Evolutionary conservation across 2,888 invertebrate genomes (phyloP).

Genomic region (Cheilosia impressa): DNA sequence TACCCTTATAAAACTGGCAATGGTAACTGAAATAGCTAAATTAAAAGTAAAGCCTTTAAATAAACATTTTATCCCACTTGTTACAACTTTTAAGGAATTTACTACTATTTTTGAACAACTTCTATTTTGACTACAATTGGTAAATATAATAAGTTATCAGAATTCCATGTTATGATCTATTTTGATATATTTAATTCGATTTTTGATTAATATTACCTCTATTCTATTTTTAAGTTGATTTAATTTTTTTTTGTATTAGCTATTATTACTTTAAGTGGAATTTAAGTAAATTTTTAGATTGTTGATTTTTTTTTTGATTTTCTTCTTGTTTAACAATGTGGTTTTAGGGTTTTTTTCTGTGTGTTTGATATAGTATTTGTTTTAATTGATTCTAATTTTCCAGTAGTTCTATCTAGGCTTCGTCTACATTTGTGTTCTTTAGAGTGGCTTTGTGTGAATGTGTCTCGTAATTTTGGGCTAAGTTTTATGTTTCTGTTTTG

Average conservation of each 20-base stretch:
- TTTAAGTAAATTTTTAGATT: slow-evolving; percentile 32
- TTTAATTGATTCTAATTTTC: slow-evolving; percentile 50
- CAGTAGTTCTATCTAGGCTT: slow-evolving; percentile 52
- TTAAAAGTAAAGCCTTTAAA: neutral
- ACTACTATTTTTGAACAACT: slow-evolving; percentile 33
- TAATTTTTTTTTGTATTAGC: neutral
- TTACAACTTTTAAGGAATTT: neutral
- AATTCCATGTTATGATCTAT: neutral
- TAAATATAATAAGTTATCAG: slow-evolving; percentile 16
- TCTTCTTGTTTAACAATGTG: slow-evolving; percentile 25
- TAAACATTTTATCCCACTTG: neutral
- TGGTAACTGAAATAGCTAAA: neutral
- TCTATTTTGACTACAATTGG: slow-evolving; percentile 41
- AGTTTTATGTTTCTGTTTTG: slow-evolving; percentile 28
- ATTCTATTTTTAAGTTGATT: slow-evolving; percentile 9
- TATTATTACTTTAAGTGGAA: neutral
- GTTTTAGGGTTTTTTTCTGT: slow-evolving; percentile 23
- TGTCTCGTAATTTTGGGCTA: slow-evolving; percentile 52
- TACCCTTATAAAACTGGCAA: no score
- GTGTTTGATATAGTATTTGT: slow-evolving; percentile 33
- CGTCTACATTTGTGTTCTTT: slow-evolving; percentile 42
- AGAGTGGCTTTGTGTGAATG: slow-evolving; percentile 56
- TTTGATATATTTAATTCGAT: slow-evolving; percentile 32
- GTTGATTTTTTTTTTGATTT: slow-evolving; percentile 8
- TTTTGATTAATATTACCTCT: slow-evolving; percentile 28